A percentile compares a stretch with the other conserved stretches of the same genome.
phyloP scores from a whole-genome alignment of 2,888 invertebrate species.

The Clanis bilineata region DNA sequence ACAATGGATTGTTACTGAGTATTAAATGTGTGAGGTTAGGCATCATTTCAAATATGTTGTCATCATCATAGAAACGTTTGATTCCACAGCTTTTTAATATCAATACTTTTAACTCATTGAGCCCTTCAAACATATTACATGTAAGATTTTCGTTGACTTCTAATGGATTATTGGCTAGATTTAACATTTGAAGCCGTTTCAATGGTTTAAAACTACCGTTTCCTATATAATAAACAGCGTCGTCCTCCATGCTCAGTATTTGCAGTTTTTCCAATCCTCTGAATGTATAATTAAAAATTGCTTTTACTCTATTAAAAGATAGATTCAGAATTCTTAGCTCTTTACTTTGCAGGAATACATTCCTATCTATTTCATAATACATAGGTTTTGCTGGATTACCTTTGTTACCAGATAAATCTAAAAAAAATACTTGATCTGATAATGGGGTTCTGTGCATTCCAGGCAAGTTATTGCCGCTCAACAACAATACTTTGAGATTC shows the following conservation, averaged over 20 bases:
- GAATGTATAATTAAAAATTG: conserved; percentile 76
- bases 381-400: conserved; percentile 62
- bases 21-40: conserved; percentile 75
- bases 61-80: conserved; percentile 59
- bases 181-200: conserved; percentile 68
- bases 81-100: conserved; percentile 78
- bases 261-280: conserved; percentile 71
- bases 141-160: conserved; percentile 64
- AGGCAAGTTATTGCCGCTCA: conserved; percentile 79
- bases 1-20: conserved; percentile 74
- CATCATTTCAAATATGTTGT: conserved; percentile 76
- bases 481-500: conserved; percentile 71
- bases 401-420: conserved; percentile 80
- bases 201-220: conserved; percentile 69
- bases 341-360: conserved; percentile 74
- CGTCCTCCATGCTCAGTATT: conserved; percentile 77
- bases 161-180: conserved; percentile 80
- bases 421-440: conserved; percentile 65
- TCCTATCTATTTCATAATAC: conserved; percentile 75
- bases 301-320: conserved; percentile 77
- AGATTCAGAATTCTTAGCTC: conserved; percentile 75
- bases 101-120: conserved; percentile 72
- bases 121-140: conserved; percentile 67
- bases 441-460: conserved; percentile 76
- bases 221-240: conserved; percentile 75